These are phyloP conservation scores for Hylomyscus alleni DNA, from an alignment of 2,797 vertebrate genomes.

Conservation along the genomic window DNA sequence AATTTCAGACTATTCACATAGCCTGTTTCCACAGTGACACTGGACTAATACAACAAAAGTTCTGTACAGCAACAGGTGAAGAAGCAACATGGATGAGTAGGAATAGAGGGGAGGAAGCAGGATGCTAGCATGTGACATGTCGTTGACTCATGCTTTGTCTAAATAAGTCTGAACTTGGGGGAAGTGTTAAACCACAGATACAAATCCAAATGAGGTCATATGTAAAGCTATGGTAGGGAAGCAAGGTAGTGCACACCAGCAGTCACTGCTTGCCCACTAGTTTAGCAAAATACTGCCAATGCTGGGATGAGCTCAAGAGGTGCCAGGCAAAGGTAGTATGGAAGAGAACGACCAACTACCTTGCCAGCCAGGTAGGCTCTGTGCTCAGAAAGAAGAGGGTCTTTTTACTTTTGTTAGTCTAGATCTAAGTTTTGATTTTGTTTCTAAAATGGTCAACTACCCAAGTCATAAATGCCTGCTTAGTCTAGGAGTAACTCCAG, in stretches of 20 bases:
- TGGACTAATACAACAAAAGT: constrained; percentile 31
- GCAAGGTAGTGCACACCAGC: constrained; percentile 52
- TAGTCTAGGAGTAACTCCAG: background rate
- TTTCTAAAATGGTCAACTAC: constrained; percentile 38
- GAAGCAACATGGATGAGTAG: background rate
- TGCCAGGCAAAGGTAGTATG: background rate
- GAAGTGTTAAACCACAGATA: constrained; percentile 72
- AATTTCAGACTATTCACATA: constrained; percentile 51
- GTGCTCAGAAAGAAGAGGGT: background rate
- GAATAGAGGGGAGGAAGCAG: constrained; percentile 65
- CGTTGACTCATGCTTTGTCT: constrained; percentile 72
- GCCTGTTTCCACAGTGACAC: constrained; percentile 19
- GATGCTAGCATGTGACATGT: constrained; percentile 18
- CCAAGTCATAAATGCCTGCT: constrained; percentile 36
- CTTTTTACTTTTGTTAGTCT: constrained; percentile 24
- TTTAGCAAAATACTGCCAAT: background rate
- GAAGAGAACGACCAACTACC: background rate
- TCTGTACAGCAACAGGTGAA: background rate
- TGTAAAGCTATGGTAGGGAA: constrained; percentile 20
- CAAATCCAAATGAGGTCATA: constrained; percentile 64
- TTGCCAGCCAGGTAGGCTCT: background rate
- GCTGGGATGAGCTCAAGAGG: background rate
- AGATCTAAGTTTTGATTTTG: constrained; percentile 49
- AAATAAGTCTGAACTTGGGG: constrained; percentile 71
- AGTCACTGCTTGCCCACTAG: background rate